phyloP scores from a whole-genome alignment of 2,888 invertebrate genomes.

The Acrocyrtus sp. region DNA sequence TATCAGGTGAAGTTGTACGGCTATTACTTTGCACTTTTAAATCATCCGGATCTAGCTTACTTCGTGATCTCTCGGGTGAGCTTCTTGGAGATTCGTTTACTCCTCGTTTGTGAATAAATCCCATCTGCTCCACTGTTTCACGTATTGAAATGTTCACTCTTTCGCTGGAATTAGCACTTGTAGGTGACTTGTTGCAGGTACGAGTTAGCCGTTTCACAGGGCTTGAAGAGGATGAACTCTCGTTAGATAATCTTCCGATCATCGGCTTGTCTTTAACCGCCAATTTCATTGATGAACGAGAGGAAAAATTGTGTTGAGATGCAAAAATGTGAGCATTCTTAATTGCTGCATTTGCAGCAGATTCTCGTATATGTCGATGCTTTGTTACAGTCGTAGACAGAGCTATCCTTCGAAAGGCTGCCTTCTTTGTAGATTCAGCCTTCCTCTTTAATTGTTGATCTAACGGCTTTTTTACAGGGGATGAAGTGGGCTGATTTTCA shows the following conservation, averaged over 20 bases:
- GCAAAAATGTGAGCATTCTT: constrained; percentile 40
- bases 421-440: neutral
- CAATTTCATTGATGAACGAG: neutral
- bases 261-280: too few species aligned
- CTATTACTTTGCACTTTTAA: too few species aligned
- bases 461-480: neutral
- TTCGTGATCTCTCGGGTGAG: too few species aligned
- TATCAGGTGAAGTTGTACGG: too few species aligned
- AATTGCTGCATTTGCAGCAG: constrained; percentile 37
- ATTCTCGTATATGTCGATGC: constrained; percentile 33
- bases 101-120: too few species aligned
- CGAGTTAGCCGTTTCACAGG: neutral
- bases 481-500: neutral
- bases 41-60: too few species aligned
- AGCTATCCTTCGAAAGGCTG: neutral
- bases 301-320: neutral
- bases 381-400: constrained; percentile 17
- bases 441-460: neutral
- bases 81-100: too few species aligned
- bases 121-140: too few species aligned
- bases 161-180: too few species aligned
- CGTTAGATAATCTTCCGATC: neutral
- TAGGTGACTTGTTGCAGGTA: too few species aligned
- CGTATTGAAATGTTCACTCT: too few species aligned
- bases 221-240: constrained; percentile 3